Evolutionary conservation across 2,113 vertebrate genomes (phyloP).

Genomic region (Dryoscopus gambensis): DNA sequence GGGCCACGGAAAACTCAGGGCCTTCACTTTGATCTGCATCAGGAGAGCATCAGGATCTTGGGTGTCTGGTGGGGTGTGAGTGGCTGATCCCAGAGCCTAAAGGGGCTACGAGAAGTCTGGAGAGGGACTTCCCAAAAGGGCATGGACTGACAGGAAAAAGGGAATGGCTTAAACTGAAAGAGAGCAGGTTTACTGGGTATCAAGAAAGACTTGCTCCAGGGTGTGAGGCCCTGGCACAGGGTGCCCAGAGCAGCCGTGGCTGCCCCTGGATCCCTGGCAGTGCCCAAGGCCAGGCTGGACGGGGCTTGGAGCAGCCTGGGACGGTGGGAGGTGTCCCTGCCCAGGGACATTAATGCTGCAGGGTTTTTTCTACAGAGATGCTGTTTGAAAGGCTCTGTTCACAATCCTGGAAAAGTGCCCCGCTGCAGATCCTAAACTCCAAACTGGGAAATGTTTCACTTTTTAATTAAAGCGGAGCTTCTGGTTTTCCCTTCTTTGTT

Average conservation of each 20-base stretch:
- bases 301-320: neutral
- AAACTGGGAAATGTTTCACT: neutral
- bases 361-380: neutral
- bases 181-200: rapidly evolving
- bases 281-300: neutral
- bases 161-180: neutral
- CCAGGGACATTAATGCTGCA: neutral
- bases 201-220: neutral
- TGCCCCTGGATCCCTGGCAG: neutral
- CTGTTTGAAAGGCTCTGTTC: neutral
- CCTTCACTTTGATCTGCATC: neutral
- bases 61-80: neutral
- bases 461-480: neutral
- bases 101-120: neutral
- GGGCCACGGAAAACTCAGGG: rapidly evolving
- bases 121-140: neutral
- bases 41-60: neutral
- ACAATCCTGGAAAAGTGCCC: neutral
- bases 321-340: rapidly evolving
- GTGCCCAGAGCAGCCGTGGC: neutral
- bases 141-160: neutral
- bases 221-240: neutral
- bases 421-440: neutral
- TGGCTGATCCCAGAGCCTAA: neutral
- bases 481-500: conserved; percentile 21